A percentile compares a stretch with the other conserved stretches of the same genome.
phyloP scores from a whole-genome alignment of 2,888 invertebrate genomes.

The Apodemia mormo region DNA sequence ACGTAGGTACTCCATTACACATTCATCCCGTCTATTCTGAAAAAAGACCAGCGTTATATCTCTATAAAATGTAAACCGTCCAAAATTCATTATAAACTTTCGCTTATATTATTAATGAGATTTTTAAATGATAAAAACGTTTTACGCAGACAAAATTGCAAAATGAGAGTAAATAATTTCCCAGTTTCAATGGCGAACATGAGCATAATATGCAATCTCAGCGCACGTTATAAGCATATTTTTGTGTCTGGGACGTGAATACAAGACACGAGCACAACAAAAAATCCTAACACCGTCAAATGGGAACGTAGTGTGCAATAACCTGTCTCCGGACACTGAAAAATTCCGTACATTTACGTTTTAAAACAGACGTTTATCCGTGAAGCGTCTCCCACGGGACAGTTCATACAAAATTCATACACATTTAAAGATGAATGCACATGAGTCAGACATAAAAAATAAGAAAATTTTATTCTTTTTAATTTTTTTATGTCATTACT shows the following conservation, averaged over 20 bases:
- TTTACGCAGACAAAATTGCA: not conserved
- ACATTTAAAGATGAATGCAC: slow-evolving; percentile 32
- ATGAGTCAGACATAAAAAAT: not conserved
- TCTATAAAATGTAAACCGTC: no score
- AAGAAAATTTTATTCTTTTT: no score
- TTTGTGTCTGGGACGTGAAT: slow-evolving; percentile 11
- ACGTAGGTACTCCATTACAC: no score
- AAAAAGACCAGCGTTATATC: no score
- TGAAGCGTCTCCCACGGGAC: slow-evolving; percentile 61
- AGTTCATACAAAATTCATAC: slow-evolving; percentile 53
- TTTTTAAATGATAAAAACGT: not conserved
- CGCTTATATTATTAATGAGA: no score
- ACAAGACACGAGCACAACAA: slow-evolving; percentile 16
- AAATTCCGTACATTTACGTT: slow-evolving; percentile 59
- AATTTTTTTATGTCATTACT: no score
- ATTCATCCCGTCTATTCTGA: no score
- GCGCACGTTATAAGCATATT: slow-evolving; percentile 16
- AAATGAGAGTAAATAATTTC: slow-evolving; percentile 9
- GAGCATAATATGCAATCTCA: slow-evolving; percentile 13
- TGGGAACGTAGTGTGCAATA: slow-evolving; percentile 32
- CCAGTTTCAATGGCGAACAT: not conserved
- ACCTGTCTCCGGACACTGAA: slow-evolving; percentile 46
- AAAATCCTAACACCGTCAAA: slow-evolving; percentile 25
- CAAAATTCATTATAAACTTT: no score
- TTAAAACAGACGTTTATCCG: slow-evolving; percentile 65